These are phyloP conservation scores for Dryocosmus kuriphilus DNA, from an alignment of 2,888 invertebrate species.

Conservation along the genomic window DNA sequence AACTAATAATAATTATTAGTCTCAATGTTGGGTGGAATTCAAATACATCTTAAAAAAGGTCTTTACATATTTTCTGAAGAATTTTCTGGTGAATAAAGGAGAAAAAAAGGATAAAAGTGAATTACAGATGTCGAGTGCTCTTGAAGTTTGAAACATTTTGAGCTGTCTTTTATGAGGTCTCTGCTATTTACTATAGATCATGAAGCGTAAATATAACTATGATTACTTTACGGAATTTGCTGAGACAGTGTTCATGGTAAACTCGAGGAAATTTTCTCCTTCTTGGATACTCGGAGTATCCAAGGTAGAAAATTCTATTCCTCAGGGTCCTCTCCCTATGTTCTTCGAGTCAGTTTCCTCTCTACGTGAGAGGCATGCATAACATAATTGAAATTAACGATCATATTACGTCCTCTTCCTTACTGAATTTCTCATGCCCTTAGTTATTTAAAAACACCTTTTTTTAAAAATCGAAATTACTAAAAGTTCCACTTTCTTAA, in stretches of 20 bases:
- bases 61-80: not conserved
- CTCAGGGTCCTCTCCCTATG: slow-evolving; percentile 1
- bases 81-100: not conserved
- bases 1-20: too few relatives aligned
- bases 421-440: not conserved
- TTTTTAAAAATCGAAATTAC: not conserved
- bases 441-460: not conserved
- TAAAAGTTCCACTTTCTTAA: too few relatives aligned
- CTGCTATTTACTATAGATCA: not conserved
- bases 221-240: slow-evolving; percentile 9
- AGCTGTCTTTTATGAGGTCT: not conserved
- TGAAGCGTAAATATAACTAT: slow-evolving; percentile 22
- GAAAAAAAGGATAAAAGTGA: not conserved
- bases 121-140: not conserved
- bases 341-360: slow-evolving; percentile 19
- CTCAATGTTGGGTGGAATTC: not conserved
- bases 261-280: slow-evolving; percentile 12
- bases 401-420: not conserved
- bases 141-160: not conserved
- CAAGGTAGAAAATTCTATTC: slow-evolving; percentile 33
- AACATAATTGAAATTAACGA: slow-evolving; percentile 33
- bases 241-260: slow-evolving; percentile 17
- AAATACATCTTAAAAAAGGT: not conserved
- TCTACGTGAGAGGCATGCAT: slow-evolving; percentile 35
- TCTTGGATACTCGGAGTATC: slow-evolving; percentile 17